A percentile compares a stretch with the other conserved stretches of the same genome.
These are phyloP conservation scores for Dryas iulia DNA, from an alignment of 1,140 invertebrate genomes.

Conservation along the genomic window DNA sequence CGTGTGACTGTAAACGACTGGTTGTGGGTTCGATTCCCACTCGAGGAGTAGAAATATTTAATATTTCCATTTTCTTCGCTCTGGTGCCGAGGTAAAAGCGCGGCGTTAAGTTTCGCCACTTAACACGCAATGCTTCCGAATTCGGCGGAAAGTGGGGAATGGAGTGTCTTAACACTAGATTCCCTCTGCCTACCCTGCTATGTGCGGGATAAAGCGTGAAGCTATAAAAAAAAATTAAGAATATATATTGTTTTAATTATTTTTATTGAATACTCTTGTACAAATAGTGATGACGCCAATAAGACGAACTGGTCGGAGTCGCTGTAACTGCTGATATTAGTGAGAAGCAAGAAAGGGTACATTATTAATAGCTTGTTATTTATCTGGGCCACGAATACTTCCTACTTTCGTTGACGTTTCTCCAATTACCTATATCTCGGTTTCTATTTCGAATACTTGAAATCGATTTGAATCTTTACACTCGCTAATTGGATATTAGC, in stretches of 20 bases:
- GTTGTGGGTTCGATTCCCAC: too few relatives aligned
- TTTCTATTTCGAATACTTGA: conserved; percentile 35
- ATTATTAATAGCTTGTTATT: conserved; percentile 20
- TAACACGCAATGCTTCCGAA: too few relatives aligned
- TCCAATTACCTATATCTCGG: conserved; percentile 25
- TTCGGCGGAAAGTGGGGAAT: too few relatives aligned
- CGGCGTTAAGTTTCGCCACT: too few relatives aligned
- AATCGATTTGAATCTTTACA: conserved; percentile 37
- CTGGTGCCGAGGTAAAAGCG: too few relatives aligned
- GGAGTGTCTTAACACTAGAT: too few relatives aligned
- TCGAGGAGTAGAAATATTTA: too few relatives aligned
- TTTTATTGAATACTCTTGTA: not conserved
- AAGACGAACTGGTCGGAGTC: not conserved
- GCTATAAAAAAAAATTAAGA: too few relatives aligned
- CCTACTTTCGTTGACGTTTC: conserved; percentile 29
- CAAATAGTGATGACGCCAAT: not conserved
- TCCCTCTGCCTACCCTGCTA: too few relatives aligned
- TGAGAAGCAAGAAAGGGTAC: conserved; percentile 1
- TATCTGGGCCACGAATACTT: conserved; percentile 35
- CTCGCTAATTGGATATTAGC: conserved; percentile 39
- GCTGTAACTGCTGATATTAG: not conserved
- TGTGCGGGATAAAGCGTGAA: too few relatives aligned
- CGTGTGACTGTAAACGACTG: too few relatives aligned
- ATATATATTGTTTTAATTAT: not conserved
- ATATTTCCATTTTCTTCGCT: too few relatives aligned